phyloP scores from a whole-genome alignment of 2,888 invertebrate species.

The Poecilus cupreus region DNA sequence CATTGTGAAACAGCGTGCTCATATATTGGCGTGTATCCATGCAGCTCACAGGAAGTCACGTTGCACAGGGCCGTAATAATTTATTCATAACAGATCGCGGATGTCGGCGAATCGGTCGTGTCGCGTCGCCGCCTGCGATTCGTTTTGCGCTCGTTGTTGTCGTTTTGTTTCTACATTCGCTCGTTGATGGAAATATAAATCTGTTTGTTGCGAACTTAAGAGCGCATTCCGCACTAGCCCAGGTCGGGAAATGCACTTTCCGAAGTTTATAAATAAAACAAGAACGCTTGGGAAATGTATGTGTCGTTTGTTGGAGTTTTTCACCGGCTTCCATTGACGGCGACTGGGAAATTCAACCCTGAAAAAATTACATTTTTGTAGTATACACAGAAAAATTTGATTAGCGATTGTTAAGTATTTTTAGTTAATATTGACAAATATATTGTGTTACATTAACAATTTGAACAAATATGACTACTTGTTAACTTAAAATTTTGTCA shows the following conservation, averaged over 20 bases:
- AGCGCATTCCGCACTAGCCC: slow-evolving; percentile 48
- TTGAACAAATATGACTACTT: too few relatives aligned
- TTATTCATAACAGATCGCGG: slow-evolving; percentile 34
- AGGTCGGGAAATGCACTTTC: slow-evolving; percentile 57
- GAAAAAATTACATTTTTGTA: too few relatives aligned
- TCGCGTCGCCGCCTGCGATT: slow-evolving; percentile 22
- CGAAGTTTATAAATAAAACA: slow-evolving; percentile 57
- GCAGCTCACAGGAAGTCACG: not conserved
- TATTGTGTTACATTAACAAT: too few relatives aligned
- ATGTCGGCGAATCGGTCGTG: slow-evolving; percentile 11
- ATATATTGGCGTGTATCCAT: not conserved
- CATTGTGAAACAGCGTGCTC: not conserved
- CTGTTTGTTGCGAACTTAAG: slow-evolving; percentile 58
- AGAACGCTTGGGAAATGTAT: slow-evolving; percentile 45
- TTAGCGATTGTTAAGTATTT: too few relatives aligned
- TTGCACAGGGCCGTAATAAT: slow-evolving; percentile 29
- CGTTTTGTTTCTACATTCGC: slow-evolving; percentile 35
- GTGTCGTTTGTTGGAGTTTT: slow-evolving; percentile 46
- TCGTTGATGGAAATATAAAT: slow-evolving; percentile 59
- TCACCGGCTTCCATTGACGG: slow-evolving; percentile 22
- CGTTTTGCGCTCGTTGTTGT: slow-evolving; percentile 11
- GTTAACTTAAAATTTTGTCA: too few relatives aligned
- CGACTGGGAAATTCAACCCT: not conserved
- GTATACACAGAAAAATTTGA: too few relatives aligned
- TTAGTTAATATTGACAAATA: too few relatives aligned